Evolutionary conservation across 2,797 vertebrate genomes (phyloP), one percentile per base, ranked within the genome.

Genomic region (Oreochromis grahami): DNA sequence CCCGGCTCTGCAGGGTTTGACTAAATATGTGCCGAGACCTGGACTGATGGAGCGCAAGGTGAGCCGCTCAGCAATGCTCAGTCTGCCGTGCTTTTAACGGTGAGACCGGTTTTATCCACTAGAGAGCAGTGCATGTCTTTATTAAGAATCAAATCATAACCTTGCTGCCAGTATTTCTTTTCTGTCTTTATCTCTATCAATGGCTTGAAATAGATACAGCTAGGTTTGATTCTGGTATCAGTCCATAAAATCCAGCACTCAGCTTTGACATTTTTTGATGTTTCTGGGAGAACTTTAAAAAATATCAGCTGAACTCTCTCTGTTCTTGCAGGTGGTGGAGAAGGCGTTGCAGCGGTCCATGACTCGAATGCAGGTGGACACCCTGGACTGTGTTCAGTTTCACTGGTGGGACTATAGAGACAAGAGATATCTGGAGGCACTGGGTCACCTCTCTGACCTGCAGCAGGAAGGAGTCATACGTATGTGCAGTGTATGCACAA

Each of bases 391-490:
- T 82, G 84, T 94, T 50, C 94, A 94, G 92, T 94, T 95, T 74
- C 92, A 94, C 89, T 94, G 93, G 92, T 93, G 94, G 94, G 92
- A 94, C 68, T 94, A 94, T 10, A 72, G 17, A 38, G 93, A 95
- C 83, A 85, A 84, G 45, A 88, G 93, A 84, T 94, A 95, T 82
- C 89, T 94, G 89, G 91, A 95, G 0, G 93, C 93, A 8, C 86
- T 94, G 79, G 92, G 92, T 68, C 91, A 94, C 82, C 84, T 95
- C 80, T 88, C 88, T 1, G 92, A 95, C 82, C 82, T 95, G 78
- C 93, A 93, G 82, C 90, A 94, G 70, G 91, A 94, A 11, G 93
- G 92, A 50, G 45, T 93, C 24, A 93, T 94, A 89, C 80, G 93
- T 94, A 89, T 1, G 92, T 53, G 50, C 17, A 8, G 12, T 58